Evolutionary conservation across 2,797 vertebrate genomes (phyloP), one percentile per base, ranked within the genome.

Genomic region (Myiotriccus ornatus): DNA sequence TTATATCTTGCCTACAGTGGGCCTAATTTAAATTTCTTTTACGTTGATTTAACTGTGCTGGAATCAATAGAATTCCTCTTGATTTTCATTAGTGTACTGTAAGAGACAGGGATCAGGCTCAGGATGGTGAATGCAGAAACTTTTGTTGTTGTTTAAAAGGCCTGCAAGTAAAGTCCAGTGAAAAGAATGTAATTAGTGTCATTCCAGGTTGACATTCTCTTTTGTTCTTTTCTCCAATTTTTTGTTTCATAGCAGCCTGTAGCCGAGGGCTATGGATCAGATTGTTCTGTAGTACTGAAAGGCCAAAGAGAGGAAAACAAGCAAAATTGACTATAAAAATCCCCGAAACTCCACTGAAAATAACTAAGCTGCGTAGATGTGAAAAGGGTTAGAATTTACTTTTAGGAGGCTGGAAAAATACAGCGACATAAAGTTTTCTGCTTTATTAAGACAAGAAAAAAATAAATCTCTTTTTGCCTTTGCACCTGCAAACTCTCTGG

Each of bases 171-270:
- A 89, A 87, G 46, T 39, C 78, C 68, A 73, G n/a, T 74, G 87
- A 92, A 96, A 96, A 85, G 89, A 95, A 92, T 50, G 43, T 19
- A 90, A 95, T 93, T 94, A 95, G 53, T 74, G 92, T 75, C 73
- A 85, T 68, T 85, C 71, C 53, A 87, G 34, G 13, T n/a, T 80
- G 86, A 87, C 94, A 90, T 68, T 70, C 44, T 32, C 21, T 92
- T 90, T 93, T 90, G 28, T 75, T 84, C 62, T 67, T 12, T 52
- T 82, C 74, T 91, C 37, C 9, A 4, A 7, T 50, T 68, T 68
- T 87, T 87, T 88, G 37, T 84, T 91, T 90, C 70, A 87, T 32
- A 67, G 8, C 25, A 73, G 50, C 18, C 69, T 76, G 41, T 41
- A 86, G 52, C 63, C 73, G 39, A 65, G 15, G 35, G 28, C 62